phyloP scores from a whole-genome alignment of 2,888 invertebrate species.

The Brachypalpus laphriformis region DNA sequence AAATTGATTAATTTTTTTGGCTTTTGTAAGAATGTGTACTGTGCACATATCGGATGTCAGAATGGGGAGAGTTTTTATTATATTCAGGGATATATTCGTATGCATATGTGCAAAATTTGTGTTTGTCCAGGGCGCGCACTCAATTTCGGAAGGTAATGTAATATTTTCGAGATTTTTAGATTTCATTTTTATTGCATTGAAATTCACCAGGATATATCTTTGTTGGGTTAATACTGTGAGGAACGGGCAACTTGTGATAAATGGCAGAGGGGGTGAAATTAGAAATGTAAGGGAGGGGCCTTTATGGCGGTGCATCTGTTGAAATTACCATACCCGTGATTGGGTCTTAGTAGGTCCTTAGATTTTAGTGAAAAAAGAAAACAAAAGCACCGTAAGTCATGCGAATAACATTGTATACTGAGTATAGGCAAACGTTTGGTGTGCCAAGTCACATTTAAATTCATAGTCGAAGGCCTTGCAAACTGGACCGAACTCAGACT shows the following conservation, averaged over 20 bases:
- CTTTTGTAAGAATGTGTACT: not conserved
- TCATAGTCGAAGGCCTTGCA: no score
- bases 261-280: constrained; percentile 14
- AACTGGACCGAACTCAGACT: no score
- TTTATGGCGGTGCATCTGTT: constrained; percentile 48
- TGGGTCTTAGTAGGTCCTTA: not conserved
- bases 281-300: not conserved
- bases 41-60: constrained; percentile 55
- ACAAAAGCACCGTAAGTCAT: no score
- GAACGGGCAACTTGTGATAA: constrained; percentile 8
- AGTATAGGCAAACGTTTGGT: no score
- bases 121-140: constrained; percentile 12
- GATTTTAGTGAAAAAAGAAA: no score
- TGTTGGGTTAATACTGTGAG: constrained; percentile 21
- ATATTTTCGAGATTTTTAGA: constrained; percentile 59
- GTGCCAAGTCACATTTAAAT: no score
- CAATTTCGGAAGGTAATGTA: constrained; percentile 50
- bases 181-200: constrained; percentile 26
- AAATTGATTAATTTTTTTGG: constrained; percentile 72
- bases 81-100: not conserved
- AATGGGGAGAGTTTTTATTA: constrained; percentile 9
- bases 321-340: not conserved
- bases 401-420: no score
- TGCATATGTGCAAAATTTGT: constrained; percentile 54
- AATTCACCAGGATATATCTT: constrained; percentile 51